A percentile compares a stretch with the other conserved stretches of the same genome.
phyloP scores from a whole-genome alignment of 2,797 vertebrate species.

The Sitta carolinensis region DNA sequence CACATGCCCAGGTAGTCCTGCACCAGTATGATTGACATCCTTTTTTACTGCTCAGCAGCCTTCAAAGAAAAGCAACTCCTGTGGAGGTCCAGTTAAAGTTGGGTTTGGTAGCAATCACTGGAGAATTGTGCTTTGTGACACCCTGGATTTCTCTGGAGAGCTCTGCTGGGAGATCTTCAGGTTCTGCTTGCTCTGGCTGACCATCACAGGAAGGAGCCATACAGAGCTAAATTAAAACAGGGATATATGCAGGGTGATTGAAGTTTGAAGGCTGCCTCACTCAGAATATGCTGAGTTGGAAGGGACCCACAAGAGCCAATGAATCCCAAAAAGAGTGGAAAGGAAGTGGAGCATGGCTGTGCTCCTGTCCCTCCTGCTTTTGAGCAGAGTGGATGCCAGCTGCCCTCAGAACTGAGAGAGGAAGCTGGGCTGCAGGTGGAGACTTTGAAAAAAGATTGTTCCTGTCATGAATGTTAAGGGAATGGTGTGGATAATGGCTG shows the following conservation, averaged over 20 bases:
- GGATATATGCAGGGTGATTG: neutral
- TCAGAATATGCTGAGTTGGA: neutral
- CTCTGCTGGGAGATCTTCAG: neutral
- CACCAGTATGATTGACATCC: neutral
- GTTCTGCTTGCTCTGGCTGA: neutral
- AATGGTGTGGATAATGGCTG: neutral
- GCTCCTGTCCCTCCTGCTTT: neutral
- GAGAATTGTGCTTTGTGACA: neutral
- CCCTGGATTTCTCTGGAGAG: neutral
- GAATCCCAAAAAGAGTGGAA: neutral
- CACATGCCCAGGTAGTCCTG: neutral
- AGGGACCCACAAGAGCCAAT: neutral
- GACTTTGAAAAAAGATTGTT: neutral
- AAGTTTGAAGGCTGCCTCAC: neutral
- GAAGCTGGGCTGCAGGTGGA: neutral
- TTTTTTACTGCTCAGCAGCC: neutral
- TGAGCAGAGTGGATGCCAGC: neutral
- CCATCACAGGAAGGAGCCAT: neutral
- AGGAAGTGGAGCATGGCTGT: neutral
- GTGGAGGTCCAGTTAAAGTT: neutral
- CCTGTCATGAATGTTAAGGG: neutral
- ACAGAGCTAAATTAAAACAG: neutral
- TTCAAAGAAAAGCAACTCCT: neutral
- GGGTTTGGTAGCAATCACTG: neutral
- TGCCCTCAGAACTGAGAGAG: neutral